Percentiles rank a stretch among this genome's conserved stretches.
These are phyloP conservation scores for Botrylloides violaceus DNA, from an alignment of 23 tunicate species.

Conservation along the genomic window DNA sequence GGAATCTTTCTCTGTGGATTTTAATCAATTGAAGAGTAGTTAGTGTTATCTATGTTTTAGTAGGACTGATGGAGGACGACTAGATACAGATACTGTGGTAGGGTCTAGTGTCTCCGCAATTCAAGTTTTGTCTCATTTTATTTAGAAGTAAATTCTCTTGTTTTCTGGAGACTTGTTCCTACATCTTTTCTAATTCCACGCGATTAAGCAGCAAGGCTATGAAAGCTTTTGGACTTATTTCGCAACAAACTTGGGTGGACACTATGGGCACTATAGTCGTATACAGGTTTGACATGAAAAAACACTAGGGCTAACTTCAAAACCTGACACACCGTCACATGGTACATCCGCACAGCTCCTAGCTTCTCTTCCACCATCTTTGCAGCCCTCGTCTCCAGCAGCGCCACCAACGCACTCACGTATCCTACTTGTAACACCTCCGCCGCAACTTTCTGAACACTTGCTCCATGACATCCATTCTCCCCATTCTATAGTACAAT, in stretches of 20 bases:
- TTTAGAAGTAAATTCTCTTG: too few species aligned
- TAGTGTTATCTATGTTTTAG: not conserved
- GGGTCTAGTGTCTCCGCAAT: too few species aligned
- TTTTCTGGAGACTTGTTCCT: too few species aligned
- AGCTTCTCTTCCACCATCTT: constrained; percentile 11
- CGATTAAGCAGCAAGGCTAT: too few species aligned
- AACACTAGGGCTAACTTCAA: not conserved
- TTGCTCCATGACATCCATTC: constrained; percentile 18
- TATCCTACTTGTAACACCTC: constrained; percentile 1
- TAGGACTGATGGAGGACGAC: too few species aligned
- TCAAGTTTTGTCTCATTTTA: too few species aligned
- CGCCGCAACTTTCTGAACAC: constrained; percentile 15
- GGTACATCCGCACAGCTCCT: not conserved
- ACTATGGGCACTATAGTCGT: too few species aligned
- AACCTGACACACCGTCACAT: not conserved
- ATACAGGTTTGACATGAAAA: constrained; percentile 2
- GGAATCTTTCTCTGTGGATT: not conserved
- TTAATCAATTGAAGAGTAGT: too few species aligned
- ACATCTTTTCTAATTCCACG: too few species aligned
- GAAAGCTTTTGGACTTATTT: too few species aligned
- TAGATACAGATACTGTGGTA: too few species aligned
- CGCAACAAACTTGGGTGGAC: too few species aligned
- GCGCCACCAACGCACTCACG: not conserved
- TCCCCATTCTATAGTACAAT: constrained; percentile 10
- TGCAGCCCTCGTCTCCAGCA: constrained; percentile 9